Evolutionary conservation across 2,113 vertebrate genomes (phyloP), one percentile per base, ranked within the genome.

Genomic region (Erythrocercus mccallii): DNA sequence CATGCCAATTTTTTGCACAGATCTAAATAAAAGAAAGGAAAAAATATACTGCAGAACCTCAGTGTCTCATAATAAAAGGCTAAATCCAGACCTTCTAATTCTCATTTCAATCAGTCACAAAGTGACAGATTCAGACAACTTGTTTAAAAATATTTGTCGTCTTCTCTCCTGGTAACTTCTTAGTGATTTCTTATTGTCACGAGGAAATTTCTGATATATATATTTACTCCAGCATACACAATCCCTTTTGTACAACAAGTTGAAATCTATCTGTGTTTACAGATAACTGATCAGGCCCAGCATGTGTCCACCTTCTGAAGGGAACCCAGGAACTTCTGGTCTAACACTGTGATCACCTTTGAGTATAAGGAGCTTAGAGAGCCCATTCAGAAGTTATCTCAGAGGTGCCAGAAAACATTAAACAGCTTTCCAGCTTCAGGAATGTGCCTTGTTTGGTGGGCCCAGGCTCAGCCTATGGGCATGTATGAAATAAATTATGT

Each of bases 341-440:
- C 58, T 86, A 78, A 56, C 56, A 30, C 25, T 79, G 5, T 28
- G 78, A 64, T 91, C 70, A 62, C 25, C 56, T 90, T 94, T 70
- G n/a, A 58, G 18, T 35, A 24, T 78, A 92, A 97, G 81, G 9
- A 96, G 93, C 87, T 96, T 96, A 90, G 47, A 82, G 24, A 77
- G 11, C 56, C 51, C 68, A 62, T 76, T 81, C 58, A 73, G 33
- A 83, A 96, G 38, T 92, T 87, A 95, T 86, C 84, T 92, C 54
- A 95, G 68, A 94, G 44, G 47, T 24, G 14, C 38, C 81, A 94
- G 92, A 80, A 94, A 88, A 89, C 76, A 90, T 93, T 92, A 90
- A 92, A 60, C 38, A 88, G 60, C 79, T 86, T 95, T 79, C 48
- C 81, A 28, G 47, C 78, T 70, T 86, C 76, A 78, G 33, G 22